Evolutionary conservation across 1,140 invertebrate genomes (phyloP), one percentile per base, ranked within the genome.

Genomic region (Trinorchestia longiramus): DNA sequence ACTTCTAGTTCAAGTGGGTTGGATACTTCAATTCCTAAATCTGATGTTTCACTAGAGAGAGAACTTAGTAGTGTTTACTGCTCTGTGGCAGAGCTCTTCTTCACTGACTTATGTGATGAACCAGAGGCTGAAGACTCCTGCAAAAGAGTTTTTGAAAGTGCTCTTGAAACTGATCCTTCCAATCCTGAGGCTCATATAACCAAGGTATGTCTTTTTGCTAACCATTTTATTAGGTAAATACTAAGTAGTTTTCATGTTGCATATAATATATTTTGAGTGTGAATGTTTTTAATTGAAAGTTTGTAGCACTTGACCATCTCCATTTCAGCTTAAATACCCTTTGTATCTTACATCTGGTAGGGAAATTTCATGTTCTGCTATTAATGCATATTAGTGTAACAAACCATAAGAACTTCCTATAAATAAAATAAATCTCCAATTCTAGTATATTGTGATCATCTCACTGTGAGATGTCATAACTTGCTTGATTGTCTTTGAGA

Each of bases 21-120:
- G 77, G 87, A 95, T 44, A 91, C 15, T 19, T 47, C 45, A 47
- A 40, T 6, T 40, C 40, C 40, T 0, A 45, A 87, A 47, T 23
- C 95, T 95, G 41, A 36, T 87, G 62, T 95, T 95, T 36, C 40
- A 62, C 43, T 95, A 95, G 47, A 36, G 42, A 88, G 95, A 96
- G 43, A 95, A n/a, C 95, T 95, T 47, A n/a, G 96, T 77, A 96
- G 53, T 87, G 90, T 87, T n/a, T 88, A 95, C 47, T 96, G 94
- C 91, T 45, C 92, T 95, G 43, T 95, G 47, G 96, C 92, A 87
- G 92, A 96, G 57, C 92, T 95, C 43, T 95, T 95, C 43, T 95
- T 96, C 92, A 91, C 96, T 62, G 96, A 96, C 95, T 43, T 95
- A 36, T 96, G 95, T 95, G 95, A 95, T 87, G 92, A 96, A 47